Percentiles rank a stretch among this genome's conserved stretches.
These are phyloP conservation scores for Papilio gigon DNA, from an alignment of 2,888 invertebrate genomes.

Conservation along the genomic window DNA sequence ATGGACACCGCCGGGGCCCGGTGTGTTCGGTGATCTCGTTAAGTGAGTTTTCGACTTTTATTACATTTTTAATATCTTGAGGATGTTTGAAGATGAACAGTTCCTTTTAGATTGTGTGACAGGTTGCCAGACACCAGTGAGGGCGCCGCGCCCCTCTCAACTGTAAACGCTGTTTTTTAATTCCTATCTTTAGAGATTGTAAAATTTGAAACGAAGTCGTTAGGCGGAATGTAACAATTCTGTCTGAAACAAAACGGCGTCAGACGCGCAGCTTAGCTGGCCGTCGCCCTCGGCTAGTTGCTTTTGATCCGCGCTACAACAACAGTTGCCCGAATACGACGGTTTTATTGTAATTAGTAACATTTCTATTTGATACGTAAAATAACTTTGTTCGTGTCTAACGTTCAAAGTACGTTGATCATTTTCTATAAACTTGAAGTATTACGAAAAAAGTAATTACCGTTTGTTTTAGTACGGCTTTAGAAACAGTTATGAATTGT, in stretches of 20 bases:
- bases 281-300: not conserved
- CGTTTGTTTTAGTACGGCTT: not conserved
- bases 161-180: too few species aligned
- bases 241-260: not conserved
- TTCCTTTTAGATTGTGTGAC: too few species aligned
- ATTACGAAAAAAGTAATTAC: not conserved
- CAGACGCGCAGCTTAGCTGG: conserved; percentile 6
- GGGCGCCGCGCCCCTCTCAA: too few species aligned
- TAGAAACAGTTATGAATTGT: not conserved
- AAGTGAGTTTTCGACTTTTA: not conserved
- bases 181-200: not conserved
- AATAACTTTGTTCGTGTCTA: not conserved
- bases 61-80: not conserved
- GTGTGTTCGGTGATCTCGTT: not conserved
- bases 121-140: too few species aligned
- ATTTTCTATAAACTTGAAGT: too few species aligned
- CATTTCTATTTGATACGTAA: not conserved
- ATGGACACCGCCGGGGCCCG: not conserved
- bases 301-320: not conserved
- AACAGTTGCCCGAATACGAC: not conserved
- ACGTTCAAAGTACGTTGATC: not conserved
- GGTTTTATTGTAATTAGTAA: not conserved
- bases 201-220: conserved; percentile 9
- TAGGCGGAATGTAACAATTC: not conserved
- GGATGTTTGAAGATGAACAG: not conserved